Percentiles rank a stretch among this genome's conserved stretches.
These are phyloP conservation scores for Philopotamus ludificatus DNA, from an alignment of 1,140 invertebrate species.

Conservation along the genomic window DNA sequence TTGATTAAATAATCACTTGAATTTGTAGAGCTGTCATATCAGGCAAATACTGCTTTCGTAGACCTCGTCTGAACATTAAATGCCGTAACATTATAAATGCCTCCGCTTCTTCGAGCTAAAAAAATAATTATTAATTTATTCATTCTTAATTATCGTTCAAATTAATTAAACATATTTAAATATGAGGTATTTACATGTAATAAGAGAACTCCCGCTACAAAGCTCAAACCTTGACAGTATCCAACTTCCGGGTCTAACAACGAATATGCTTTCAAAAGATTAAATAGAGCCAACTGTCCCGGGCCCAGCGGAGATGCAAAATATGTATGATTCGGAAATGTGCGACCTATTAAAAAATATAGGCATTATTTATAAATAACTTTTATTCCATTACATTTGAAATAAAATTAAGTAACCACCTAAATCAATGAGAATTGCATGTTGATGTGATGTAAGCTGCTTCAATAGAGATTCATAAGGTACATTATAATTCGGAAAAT, in stretches of 20 bases:
- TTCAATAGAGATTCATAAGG: conserved; percentile 80
- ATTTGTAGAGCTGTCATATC: conserved; percentile 92
- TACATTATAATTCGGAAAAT: conserved; percentile 72
- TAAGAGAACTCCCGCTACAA: conserved; percentile 89
- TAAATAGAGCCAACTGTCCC: conserved; percentile 91
- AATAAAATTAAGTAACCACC: conserved; percentile 54
- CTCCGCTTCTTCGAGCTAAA: conserved; percentile 85
- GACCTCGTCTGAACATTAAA: conserved; percentile 85
- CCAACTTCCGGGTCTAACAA: conserved; percentile 91
- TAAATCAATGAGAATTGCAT: conserved; percentile 82
- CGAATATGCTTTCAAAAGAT: conserved; percentile 94
- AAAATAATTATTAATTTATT: conserved; percentile 34
- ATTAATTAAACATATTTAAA: conserved; percentile 3
- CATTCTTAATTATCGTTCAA: not conserved
- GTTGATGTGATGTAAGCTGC: conserved; percentile 90
- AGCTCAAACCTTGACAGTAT: conserved; percentile 94
- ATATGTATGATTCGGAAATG: conserved; percentile 92
- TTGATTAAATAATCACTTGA: conserved; percentile 46
- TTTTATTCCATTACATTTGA: conserved; percentile 1
- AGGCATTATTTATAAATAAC: not conserved
- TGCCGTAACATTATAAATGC: conserved; percentile 86
- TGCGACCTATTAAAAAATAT: conserved; percentile 67
- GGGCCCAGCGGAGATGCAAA: conserved; percentile 84
- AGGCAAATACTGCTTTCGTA: conserved; percentile 85
- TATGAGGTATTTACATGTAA: conserved; percentile 75